These are phyloP conservation scores for Amazonetta brasiliensis DNA, from an alignment of 2,797 vertebrate genomes.

Conservation along the genomic window DNA sequence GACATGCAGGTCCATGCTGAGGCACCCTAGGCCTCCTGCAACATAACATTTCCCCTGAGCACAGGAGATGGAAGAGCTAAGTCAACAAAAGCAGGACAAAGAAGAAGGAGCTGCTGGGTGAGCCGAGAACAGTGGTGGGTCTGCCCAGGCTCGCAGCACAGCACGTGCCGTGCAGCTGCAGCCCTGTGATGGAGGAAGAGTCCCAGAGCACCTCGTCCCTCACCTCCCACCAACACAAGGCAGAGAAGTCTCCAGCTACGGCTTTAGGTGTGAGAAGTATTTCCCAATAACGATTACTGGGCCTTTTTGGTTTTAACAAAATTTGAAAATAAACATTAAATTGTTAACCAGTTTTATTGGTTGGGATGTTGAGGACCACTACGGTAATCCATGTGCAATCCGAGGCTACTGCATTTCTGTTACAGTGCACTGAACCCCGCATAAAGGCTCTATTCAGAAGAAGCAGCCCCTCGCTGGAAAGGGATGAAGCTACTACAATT, in stretches of 20 bases:
- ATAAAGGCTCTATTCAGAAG: not conserved
- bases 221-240: not conserved
- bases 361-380: accelerated
- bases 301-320: not conserved
- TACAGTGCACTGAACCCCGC: not conserved
- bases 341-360: not conserved
- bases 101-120: not conserved
- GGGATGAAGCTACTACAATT: not conserved
- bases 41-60: not conserved
- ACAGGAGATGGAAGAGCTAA: not conserved
- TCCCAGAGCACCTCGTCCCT: not conserved
- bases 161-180: accelerated
- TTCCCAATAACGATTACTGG: not conserved
- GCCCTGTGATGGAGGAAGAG: not conserved
- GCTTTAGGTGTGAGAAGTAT: accelerated
- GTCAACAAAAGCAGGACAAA: not conserved
- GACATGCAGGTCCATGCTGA: not conserved
- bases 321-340: not conserved
- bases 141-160: not conserved
- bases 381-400: accelerated
- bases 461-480: not conserved
- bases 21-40: not conserved
- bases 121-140: not conserved
- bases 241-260: not conserved
- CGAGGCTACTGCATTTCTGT: accelerated